These are phyloP conservation scores for Phania funesta DNA, from an alignment of 2,888 invertebrate species.

Conservation along the genomic window DNA sequence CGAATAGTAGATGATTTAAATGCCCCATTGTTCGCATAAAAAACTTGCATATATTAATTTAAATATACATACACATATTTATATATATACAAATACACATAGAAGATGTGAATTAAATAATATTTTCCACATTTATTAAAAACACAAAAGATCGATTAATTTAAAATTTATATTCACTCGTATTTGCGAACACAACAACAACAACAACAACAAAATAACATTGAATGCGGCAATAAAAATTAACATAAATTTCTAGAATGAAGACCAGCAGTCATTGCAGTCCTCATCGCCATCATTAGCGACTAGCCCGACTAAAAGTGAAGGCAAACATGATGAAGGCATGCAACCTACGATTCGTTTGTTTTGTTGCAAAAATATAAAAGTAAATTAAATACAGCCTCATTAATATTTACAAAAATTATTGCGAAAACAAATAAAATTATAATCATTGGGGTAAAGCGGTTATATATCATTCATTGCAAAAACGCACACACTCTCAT, in stretches of 20 bases:
- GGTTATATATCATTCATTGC: conserved; percentile 47
- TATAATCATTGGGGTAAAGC: conserved; percentile 57
- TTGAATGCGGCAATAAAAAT: conserved; percentile 34
- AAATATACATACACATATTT: too few species aligned
- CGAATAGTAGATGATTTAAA: too few species aligned
- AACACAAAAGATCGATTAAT: too few species aligned
- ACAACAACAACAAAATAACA: conserved; percentile 35
- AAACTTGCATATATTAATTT: too few species aligned
- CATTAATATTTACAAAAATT: conserved; percentile 63
- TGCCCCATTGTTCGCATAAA: too few species aligned
- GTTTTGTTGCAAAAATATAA: background rate
- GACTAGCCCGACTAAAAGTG: conserved; percentile 15
- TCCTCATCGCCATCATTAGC: conserved; percentile 35
- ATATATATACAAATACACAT: too few species aligned
- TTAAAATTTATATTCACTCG: background rate
- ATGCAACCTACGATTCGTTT: too few species aligned
- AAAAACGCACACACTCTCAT: background rate
- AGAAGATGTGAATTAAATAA: too few species aligned
- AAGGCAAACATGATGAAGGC: conserved; percentile 1
- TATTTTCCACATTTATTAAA: too few species aligned
- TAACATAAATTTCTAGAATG: conserved; percentile 31
- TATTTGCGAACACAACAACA: conserved; percentile 15
- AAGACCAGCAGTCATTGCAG: conserved; percentile 7
- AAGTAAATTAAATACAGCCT: conserved; percentile 37
- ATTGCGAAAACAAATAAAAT: conserved; percentile 62